Evolutionary conservation across 2,888 invertebrate species (phyloP).

Genomic region (Ectemnius continuus): DNA sequence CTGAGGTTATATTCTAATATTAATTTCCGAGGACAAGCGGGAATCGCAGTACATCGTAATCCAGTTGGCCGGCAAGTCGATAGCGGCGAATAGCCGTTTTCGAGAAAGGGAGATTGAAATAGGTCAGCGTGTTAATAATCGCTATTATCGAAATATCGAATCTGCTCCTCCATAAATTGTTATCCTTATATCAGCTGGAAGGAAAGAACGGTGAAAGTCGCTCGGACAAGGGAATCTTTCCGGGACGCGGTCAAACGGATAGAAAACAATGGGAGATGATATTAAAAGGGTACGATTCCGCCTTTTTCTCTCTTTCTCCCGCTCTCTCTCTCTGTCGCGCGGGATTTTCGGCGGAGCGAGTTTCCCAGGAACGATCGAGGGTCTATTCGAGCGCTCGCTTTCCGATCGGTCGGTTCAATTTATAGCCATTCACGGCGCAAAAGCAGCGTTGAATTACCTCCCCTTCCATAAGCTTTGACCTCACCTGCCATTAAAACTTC

Average conservation of each 20-base stretch:
- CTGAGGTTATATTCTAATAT: no score
- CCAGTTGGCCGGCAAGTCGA: no score
- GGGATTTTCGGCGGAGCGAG: conserved; percentile 26
- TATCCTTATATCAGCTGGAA: neutral
- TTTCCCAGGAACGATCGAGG: conserved; percentile 29
- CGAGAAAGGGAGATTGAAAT: no score
- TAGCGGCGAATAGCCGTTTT: no score
- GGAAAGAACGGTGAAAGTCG: neutral
- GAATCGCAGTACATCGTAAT: no score
- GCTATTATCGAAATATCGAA: neutral
- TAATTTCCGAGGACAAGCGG: no score
- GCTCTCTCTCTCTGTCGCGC: no score
- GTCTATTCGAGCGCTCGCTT: conserved; percentile 17
- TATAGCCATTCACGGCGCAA: conserved; percentile 52
- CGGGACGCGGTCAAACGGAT: neutral
- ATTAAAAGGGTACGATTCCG: conserved; percentile 19
- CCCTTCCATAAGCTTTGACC: neutral
- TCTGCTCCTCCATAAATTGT: neutral
- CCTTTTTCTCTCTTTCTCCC: neutral
- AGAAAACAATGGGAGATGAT: conserved; percentile 23
- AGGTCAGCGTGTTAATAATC: no score
- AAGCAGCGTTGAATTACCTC: conserved; percentile 58
- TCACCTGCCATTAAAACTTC: no score
- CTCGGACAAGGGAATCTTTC: conserved; percentile 9
- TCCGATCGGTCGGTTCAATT: conserved; percentile 50